A percentile compares a stretch with the other conserved stretches of the same genome.
These are phyloP conservation scores for Abrostola triplasia DNA, from an alignment of 2,888 invertebrate species.

Conservation along the genomic window DNA sequence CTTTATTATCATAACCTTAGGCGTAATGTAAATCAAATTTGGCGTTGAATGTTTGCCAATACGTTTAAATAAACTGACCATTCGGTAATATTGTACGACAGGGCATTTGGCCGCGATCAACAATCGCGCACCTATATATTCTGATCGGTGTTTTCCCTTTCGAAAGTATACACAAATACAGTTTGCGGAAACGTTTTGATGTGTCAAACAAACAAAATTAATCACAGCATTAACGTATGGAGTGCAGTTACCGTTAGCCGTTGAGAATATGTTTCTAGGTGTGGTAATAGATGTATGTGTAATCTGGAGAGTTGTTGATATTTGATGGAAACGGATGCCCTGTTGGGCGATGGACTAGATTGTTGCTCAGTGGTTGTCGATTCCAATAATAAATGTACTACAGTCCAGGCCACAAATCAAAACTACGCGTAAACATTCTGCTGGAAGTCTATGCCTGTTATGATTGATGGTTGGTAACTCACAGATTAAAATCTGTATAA, in stretches of 20 bases:
- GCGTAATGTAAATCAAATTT: conserved; percentile 65
- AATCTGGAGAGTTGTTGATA: not conserved
- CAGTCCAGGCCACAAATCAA: too few relatives aligned
- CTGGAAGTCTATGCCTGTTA: too few relatives aligned
- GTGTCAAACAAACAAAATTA: conserved; percentile 59
- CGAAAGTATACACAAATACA: conserved; percentile 47
- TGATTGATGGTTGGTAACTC: too few relatives aligned
- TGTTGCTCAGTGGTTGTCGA: not conserved
- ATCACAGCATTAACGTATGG: conserved; percentile 42
- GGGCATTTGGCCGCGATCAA: conserved; percentile 50
- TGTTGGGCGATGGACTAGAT: not conserved
- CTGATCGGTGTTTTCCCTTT: conserved; percentile 48
- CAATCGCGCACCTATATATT: conserved; percentile 40
- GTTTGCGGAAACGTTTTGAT: conserved; percentile 40
- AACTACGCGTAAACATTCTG: too few relatives aligned
- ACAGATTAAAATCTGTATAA: too few relatives aligned
- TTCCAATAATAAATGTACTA: not conserved
- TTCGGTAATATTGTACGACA: conserved; percentile 46
- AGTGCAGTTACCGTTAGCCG: conserved; percentile 35
- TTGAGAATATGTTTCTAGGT: conserved; percentile 19
- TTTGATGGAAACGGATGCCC: not conserved
- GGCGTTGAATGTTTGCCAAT: conserved; percentile 70
- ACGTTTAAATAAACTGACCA: conserved; percentile 61
- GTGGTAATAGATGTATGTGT: not conserved
- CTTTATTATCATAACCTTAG: conserved; percentile 55